A percentile compares a stretch with the other conserved stretches of the same genome.
Evolutionary conservation across 2,888 invertebrate species (phyloP).

Genomic region (Sabatieria punctata): DNA sequence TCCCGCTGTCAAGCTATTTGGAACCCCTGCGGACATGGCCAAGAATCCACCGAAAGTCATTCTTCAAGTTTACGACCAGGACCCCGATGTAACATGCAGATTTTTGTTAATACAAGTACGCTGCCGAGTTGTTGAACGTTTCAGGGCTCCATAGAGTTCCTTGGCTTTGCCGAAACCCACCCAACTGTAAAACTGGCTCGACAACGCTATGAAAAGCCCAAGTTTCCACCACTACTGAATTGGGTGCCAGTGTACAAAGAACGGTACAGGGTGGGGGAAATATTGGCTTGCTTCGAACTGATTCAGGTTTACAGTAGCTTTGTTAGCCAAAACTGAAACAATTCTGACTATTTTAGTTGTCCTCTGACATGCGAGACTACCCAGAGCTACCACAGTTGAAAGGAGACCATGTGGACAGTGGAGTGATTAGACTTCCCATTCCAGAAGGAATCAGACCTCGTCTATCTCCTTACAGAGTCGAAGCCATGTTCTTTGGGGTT

Average conservation of each 20-base stretch:
- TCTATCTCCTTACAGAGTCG: neutral
- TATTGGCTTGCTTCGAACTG: constrained; percentile 68
- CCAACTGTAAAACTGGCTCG: constrained; percentile 57
- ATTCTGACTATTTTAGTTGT: neutral
- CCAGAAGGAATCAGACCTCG: neutral
- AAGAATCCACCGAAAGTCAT: neutral
- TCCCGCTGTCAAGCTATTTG: neutral
- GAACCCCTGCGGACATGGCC: neutral
- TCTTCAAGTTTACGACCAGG: constrained; percentile 1
- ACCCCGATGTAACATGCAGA: neutral
- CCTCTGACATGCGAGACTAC: neutral
- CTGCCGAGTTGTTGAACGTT: constrained; percentile 4
- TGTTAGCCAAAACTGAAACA: too few relatives aligned
- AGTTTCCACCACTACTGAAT: constrained; percentile 57
- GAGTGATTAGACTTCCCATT: neutral
- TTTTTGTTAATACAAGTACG: neutral
- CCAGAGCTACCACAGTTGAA: neutral
- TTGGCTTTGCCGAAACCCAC: constrained; percentile 63
- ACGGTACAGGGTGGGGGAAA: constrained; percentile 61
- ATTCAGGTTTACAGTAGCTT: constrained; percentile 43
- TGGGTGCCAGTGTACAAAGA: constrained; percentile 68
- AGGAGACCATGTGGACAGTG: neutral
- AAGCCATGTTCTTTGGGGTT: constrained; percentile 37
- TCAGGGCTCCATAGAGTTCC: constrained; percentile 72
- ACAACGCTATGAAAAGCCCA: constrained; percentile 50